Base-by-base conservation (phyloP, 1,140 invertebrate genomes). In the Belonocnema kinseyi region DNA sequence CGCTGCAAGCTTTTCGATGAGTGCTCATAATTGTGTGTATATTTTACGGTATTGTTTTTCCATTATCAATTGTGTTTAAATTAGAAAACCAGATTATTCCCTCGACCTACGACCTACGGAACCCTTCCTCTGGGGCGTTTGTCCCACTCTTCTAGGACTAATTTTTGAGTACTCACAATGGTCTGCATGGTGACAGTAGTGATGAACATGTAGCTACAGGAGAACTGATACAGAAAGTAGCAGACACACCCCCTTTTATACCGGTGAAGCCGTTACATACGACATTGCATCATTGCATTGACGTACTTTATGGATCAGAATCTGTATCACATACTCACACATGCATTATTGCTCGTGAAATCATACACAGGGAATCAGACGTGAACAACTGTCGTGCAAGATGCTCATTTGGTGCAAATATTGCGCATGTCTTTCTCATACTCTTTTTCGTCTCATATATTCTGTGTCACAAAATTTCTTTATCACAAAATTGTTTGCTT, bases 201-300 rank as follows among this genome's bases (percentile, higher is more conserved):
- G 74, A 80, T 80, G 77, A 73, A 56, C 33, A 73, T 79, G 81
- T 80, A 51, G 83, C 73, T 78, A 74, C 73, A 82, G 82, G 80
- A 79, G 77, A 84, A 90, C 89, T 90, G 87, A 86, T 89, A 84
- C 74, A 75, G 77, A 73, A 72, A 33, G 19, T 50, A 76, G 19
- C 72, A 75, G 83, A 79, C 78, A 81, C 84, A 87, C 84, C 81
- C 85, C 82, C 85, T 90, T 90, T 88, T 90, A 90, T 90, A 90
- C 85, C 80, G 53, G 71, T 79, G 74, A 17, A 84, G 76, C 80
- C 87, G 81, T 84, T 80, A 40, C 74, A 77, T 84, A 76, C 56
- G 76, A 83, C 77, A 86, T 79, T 83, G 81, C 78, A 85, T 84
- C 82, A 80, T 75, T 72, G 54, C 75, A 83, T 83, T 82, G 79